These are phyloP conservation scores for Lepeophtheirus salmonis DNA, from an alignment of 1,140 invertebrate genomes.

Conservation along the genomic window DNA sequence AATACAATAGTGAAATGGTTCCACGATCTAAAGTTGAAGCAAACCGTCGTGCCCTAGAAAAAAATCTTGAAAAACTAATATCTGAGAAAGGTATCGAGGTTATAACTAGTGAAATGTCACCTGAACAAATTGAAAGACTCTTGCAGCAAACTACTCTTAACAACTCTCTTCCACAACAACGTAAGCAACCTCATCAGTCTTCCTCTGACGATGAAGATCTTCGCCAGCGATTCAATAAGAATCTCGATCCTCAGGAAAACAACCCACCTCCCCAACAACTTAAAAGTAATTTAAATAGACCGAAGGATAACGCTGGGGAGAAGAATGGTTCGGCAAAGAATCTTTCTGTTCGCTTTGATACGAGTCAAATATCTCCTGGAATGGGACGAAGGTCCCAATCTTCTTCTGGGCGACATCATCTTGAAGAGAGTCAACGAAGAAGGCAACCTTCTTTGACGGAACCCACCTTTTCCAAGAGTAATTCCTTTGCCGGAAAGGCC, in stretches of 20 bases:
- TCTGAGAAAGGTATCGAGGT: constrained; percentile 28
- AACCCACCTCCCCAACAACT: no score
- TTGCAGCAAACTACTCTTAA: constrained; percentile 26
- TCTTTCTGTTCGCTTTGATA: constrained; percentile 23
- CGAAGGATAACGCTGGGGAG: neutral
- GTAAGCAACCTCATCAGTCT: constrained; percentile 6
- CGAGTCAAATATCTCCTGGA: constrained; percentile 20
- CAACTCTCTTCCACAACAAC: neutral
- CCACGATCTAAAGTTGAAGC: constrained; percentile 18
- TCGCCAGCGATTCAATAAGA: constrained; percentile 15
- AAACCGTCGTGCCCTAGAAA: constrained; percentile 37
- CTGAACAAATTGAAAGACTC: constrained; percentile 28
- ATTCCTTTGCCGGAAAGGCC: neutral
- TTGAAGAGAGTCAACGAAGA: neutral
- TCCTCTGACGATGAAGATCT: constrained; percentile 8
- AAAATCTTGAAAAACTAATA: constrained; percentile 37
- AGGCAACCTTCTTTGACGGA: neutral
- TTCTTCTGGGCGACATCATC: constrained; percentile 2
- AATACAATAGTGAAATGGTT: constrained; percentile 16
- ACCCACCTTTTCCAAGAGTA: neutral
- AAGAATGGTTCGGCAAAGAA: constrained; percentile 21
- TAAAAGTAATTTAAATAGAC: constrained; percentile 3
- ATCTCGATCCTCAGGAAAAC: constrained; percentile 18
- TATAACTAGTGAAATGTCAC: constrained; percentile 20
- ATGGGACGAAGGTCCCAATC: no score